A percentile compares a stretch with the other conserved stretches of the same genome.
These are phyloP conservation scores for Aurelia sp. DNA, from an alignment of 30 jellyfish, hydroid and myxozoan genomes.

Conservation along the genomic window DNA sequence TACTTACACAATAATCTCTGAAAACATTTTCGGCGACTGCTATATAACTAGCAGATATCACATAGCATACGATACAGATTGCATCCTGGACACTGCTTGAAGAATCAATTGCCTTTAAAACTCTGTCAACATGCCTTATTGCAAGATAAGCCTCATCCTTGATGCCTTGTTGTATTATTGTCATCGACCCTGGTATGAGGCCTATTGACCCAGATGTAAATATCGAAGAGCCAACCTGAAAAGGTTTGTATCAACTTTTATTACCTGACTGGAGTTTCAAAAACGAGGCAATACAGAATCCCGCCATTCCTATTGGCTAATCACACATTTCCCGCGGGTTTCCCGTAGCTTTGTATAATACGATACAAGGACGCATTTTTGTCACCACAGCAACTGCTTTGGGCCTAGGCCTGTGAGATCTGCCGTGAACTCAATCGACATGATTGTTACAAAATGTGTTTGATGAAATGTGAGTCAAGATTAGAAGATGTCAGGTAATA, in stretches of 20 bases:
- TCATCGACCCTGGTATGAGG: conserved; percentile 75
- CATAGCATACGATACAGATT: conserved; percentile 62
- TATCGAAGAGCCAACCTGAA: conserved; percentile 53
- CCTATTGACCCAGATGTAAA: conserved; percentile 89
- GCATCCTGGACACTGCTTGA: conserved; percentile 21
- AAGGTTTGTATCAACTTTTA: not conserved
- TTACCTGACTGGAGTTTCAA: too few relatives aligned
- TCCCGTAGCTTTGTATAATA: too few relatives aligned
- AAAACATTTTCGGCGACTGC: conserved; percentile 24
- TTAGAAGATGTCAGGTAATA: too few relatives aligned
- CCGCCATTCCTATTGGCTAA: too few relatives aligned
- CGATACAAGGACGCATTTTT: too few relatives aligned
- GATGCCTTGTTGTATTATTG: conserved; percentile 35
- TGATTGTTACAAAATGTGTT: too few relatives aligned
- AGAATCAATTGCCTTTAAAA: conserved; percentile 50
- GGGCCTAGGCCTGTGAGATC: too few relatives aligned
- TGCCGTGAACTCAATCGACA: too few relatives aligned
- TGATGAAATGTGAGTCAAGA: too few relatives aligned
- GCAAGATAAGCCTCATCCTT: conserved; percentile 65
- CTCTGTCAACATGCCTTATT: conserved; percentile 66
- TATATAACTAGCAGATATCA: conserved; percentile 10
- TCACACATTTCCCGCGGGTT: too few relatives aligned
- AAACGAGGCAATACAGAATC: too few relatives aligned
- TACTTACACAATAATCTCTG: conserved; percentile 10
- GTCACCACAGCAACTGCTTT: too few relatives aligned